phyloP scores from a whole-genome alignment of 2,113 vertebrate genomes.

The human (Homo sapiens) region DNA sequence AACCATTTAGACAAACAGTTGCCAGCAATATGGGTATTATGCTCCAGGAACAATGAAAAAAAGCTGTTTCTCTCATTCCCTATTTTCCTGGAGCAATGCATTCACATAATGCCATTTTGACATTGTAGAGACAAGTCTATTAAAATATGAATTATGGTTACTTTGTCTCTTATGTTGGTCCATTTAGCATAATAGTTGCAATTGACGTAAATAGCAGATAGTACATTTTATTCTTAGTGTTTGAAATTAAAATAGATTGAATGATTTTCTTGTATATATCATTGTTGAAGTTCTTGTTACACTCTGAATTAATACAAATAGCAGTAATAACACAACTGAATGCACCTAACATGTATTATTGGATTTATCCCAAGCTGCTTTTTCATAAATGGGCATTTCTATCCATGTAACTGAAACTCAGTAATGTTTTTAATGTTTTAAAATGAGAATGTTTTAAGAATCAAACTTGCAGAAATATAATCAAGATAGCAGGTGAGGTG shows the following conservation, averaged over 20 bases:
- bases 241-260: slow-evolving; percentile 68
- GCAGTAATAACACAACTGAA: slow-evolving; percentile 59
- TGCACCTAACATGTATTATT: slow-evolving; percentile 62
- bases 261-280: slow-evolving; percentile 69
- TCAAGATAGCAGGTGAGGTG: background rate
- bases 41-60: slow-evolving; percentile 2
- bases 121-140: slow-evolving; percentile 65
- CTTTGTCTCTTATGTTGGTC: slow-evolving; percentile 62
- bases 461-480: slow-evolving; percentile 50
- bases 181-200: slow-evolving; percentile 68
- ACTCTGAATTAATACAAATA: slow-evolving; percentile 67
- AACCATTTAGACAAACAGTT: slow-evolving; percentile 4
- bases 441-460: slow-evolving; percentile 63
- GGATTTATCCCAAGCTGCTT: slow-evolving; percentile 45
- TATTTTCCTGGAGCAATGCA: slow-evolving; percentile 61
- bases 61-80: slow-evolving; percentile 15
- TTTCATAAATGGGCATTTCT: slow-evolving; percentile 65
- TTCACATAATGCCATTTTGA: slow-evolving; percentile 68
- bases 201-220: slow-evolving; percentile 68
- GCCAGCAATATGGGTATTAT: background rate
- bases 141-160: slow-evolving; percentile 63
- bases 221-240: slow-evolving; percentile 58
- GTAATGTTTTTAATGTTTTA: slow-evolving; percentile 49
- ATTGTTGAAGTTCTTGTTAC: slow-evolving; percentile 69
- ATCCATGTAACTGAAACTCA: slow-evolving; percentile 35